These are phyloP conservation scores for Micrasema minimum DNA, from an alignment of 1,140 invertebrate genomes.

Conservation along the genomic window DNA sequence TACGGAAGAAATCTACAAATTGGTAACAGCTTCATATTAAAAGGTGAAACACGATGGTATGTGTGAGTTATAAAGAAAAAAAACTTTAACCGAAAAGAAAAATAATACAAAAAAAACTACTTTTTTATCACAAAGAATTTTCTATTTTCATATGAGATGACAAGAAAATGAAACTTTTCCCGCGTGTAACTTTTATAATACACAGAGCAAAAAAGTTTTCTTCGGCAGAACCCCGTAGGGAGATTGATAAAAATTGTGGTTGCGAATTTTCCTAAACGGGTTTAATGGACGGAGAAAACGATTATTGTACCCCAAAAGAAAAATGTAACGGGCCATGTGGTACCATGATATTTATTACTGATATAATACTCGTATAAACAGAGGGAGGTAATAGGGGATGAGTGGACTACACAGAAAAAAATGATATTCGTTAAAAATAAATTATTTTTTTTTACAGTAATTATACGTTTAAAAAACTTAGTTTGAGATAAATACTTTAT, in stretches of 20 bases:
- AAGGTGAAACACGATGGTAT: too few relatives aligned
- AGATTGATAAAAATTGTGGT: constrained; percentile 50
- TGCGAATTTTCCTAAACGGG: constrained; percentile 40
- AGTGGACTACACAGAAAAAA: background rate
- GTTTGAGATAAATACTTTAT: too few relatives aligned
- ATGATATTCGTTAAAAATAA: background rate
- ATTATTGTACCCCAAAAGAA: constrained; percentile 28
- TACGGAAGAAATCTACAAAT: too few relatives aligned
- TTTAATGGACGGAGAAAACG: constrained; percentile 40
- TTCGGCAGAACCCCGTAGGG: constrained; percentile 4
- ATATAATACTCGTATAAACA: constrained; percentile 5
- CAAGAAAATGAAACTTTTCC: constrained; percentile 5
- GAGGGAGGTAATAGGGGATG: background rate
- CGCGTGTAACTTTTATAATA: background rate
- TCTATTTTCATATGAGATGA: too few relatives aligned
- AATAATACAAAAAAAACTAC: too few relatives aligned
- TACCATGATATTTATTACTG: constrained; percentile 8
- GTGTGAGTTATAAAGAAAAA: too few relatives aligned
- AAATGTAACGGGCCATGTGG: constrained; percentile 17
- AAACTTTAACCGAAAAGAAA: too few relatives aligned
- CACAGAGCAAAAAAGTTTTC: background rate
- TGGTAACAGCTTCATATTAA: too few relatives aligned
- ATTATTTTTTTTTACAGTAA: too few relatives aligned
- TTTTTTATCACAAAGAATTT: too few relatives aligned
- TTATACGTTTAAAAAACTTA: too few relatives aligned